These are phyloP conservation scores for Trisateles emortualis DNA, from an alignment of 2,888 invertebrate species.

Conservation along the genomic window DNA sequence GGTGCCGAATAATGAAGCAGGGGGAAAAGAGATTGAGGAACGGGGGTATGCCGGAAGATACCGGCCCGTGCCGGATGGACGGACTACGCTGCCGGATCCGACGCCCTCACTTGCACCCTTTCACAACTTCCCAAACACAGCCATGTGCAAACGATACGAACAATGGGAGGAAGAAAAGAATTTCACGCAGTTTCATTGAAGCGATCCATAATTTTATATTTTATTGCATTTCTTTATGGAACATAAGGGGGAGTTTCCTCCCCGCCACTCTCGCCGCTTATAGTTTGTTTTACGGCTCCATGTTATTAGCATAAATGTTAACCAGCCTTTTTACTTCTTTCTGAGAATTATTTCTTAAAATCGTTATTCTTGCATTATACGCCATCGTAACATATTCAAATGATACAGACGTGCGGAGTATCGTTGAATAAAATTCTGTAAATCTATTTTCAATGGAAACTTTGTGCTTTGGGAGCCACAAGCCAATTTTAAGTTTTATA, in stretches of 20 bases:
- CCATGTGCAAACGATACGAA: constrained; percentile 49
- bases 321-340: constrained; percentile 16
- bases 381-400: constrained; percentile 31
- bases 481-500: constrained; percentile 37
- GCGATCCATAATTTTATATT: constrained; percentile 36
- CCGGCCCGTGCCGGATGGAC: constrained; percentile 67
- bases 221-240: constrained; percentile 43
- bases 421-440: constrained; percentile 27
- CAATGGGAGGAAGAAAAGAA: constrained; percentile 34
- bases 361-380: constrained; percentile 32
- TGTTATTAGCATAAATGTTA: constrained; percentile 43
- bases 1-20: constrained; percentile 73
- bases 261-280: constrained; percentile 17
- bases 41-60: constrained; percentile 70
- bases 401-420: constrained; percentile 17
- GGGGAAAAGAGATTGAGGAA: constrained; percentile 64
- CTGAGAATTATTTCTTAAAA: constrained; percentile 6
- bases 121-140: constrained; percentile 52
- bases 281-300: constrained; percentile 41
- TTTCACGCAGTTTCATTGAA: constrained; percentile 37
- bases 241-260: constrained; percentile 19
- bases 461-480: constrained; percentile 28
- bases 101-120: constrained; percentile 51
- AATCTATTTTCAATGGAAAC: constrained; percentile 28
- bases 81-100: constrained; percentile 59